Base-by-base conservation (phyloP, 1,140 invertebrate species). In the Drepana arcuata region DNA sequence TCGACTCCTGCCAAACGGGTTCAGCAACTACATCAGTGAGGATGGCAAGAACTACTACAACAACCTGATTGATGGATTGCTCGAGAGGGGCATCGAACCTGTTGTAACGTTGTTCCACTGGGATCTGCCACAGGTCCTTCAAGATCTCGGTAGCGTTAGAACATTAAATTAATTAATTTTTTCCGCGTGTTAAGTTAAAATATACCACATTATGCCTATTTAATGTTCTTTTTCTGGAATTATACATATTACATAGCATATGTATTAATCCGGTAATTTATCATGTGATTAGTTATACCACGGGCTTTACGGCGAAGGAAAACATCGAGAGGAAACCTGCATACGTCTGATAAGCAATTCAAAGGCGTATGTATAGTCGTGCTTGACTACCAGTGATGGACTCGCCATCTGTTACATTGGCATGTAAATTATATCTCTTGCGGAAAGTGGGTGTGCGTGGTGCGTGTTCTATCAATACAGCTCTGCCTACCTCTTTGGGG, bases 41-140 rank as follows among this genome's bases (percentile, higher is more conserved):
- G 66, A 69, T 30, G 88, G 88, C 14, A 29, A 84, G 2, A 48
- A 69, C 2, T 89, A 89, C 46, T 90, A 90, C 63, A 84, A 85
- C 37, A 67, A 85, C 13, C 53, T 90, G 2, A 86, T 90, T 12
- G 57, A 88, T 45, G 83, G 74, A 31, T 54, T 90, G 0, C 25
- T 86, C 0, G 60, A 46, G 7, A 67, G 79, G 13, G 67, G 63
- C 2, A 88, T 90, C 13, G 51, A 78, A 25, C 87, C 88, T 1
- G 54, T 88, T 47, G 85, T 71, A 1, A 73, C 69, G 0, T 33
- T 75, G n/a, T 65, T 58, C 43, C 67, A 70, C 27, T 68, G 49
- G 42, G 71, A 69, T 25, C 32, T 68, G 23, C 71, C 71, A 1
- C 61, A 70, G 35, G 29, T 7, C 0, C 36, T 77, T 1, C 56